phyloP scores from a whole-genome alignment of 2,113 vertebrate genomes.

The Azemiops feae region DNA sequence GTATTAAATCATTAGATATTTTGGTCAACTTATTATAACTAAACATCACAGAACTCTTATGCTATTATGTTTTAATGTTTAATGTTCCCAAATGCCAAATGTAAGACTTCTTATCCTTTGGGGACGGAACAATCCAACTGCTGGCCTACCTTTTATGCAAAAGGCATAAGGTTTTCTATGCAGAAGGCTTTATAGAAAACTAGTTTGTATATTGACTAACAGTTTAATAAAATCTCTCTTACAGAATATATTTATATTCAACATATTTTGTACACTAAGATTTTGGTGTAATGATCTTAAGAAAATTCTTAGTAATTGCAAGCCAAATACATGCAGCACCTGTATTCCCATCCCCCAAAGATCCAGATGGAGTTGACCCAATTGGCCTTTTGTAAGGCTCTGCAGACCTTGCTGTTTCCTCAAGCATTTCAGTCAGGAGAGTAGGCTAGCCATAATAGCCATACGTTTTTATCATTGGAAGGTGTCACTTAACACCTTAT shows the following conservation, averaged over 20 bases:
- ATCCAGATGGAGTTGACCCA: not conserved
- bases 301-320: not conserved
- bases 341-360: not conserved
- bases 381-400: not conserved
- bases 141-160: not conserved
- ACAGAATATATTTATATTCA: not conserved
- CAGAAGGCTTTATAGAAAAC: not conserved
- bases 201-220: not conserved
- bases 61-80: not conserved
- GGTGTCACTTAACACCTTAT: not conserved
- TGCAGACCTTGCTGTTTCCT: not conserved
- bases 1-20: not conserved
- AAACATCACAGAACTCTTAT: not conserved
- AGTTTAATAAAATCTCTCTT: not conserved
- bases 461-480: not conserved
- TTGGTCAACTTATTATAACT: not conserved
- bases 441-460: not conserved
- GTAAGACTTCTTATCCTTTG: not conserved
- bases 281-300: not conserved
- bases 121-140: not conserved
- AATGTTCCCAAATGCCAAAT: not conserved
- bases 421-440: not conserved
- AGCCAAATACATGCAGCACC: not conserved
- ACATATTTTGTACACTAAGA: not conserved
- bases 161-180: not conserved